Base-by-base conservation (phyloP, 2,113 vertebrate genomes). In the Acrocephalus arundinaceus region DNA sequence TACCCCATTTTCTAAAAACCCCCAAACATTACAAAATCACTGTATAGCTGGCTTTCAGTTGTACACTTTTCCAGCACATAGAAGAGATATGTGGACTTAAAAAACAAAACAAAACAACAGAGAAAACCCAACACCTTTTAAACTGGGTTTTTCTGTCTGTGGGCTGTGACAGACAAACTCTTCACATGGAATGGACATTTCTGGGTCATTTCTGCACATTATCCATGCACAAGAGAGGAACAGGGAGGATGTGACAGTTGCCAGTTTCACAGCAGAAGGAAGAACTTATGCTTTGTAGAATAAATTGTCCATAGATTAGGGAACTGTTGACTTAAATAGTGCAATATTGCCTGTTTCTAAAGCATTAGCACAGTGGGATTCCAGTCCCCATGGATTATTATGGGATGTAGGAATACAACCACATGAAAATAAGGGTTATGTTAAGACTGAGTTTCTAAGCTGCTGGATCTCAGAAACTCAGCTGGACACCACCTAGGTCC, bases 351-450 rank as follows among this genome's bases (percentile, higher is more conserved):
- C 46, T 71, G 45, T 33, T 88, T 21, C 24, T 51, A 6, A 1
- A 67, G 46, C 55, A 85, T 46, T 58, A 71, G 59, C 68, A 84
- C 68, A 70, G 46, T 43, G 46, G n/a, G 72, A 87, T n/a, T 23
- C 37, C 61, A 84, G 46, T 54, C 17, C 15, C 31, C 5, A 1
- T 0, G 2, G n/a, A 37, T 39, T 68, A 61, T 57, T 76, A 25
- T 9, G 35, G 6, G 30, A 39, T 17, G 24, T 2, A 72, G 35
- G 33, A 89, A 55, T 21, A 70, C 0, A 0, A 78, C 4, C 23
- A 62, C 0, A 0, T 15, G n/a, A 89, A 89, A 87, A 59, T 45
- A 67, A 76, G 31, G 59, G 33, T 22, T 66, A n/a, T 10, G 13
- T 57, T 72, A 51, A 75, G 33, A 75, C 16, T 45, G 43, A 65